Evolutionary conservation across 2,113 vertebrate species (phyloP).

Genomic region (Caloenas nicobarica): DNA sequence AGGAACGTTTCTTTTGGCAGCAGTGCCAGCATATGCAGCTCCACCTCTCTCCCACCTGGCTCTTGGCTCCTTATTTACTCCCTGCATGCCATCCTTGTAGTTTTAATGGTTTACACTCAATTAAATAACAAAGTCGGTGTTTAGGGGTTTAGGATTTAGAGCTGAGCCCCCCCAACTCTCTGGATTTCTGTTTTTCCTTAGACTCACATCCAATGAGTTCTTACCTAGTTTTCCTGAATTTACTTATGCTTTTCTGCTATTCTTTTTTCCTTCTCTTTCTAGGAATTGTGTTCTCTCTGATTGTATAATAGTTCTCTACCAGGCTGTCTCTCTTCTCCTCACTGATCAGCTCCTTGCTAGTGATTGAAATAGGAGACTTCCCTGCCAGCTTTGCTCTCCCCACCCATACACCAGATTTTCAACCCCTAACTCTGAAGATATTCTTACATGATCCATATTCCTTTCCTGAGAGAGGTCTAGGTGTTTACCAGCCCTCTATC

Average conservation of each 20-base stretch:
- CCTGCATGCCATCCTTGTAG: neutral
- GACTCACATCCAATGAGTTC: neutral
- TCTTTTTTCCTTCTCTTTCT: neutral
- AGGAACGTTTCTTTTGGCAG: neutral
- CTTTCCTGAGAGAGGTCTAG: neutral
- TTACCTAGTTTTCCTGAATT: neutral
- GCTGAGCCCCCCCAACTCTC: neutral
- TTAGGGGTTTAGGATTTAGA: too few relatives aligned
- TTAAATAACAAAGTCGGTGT: neutral
- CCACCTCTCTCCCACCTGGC: neutral
- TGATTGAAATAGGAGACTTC: neutral
- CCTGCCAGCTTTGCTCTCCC: neutral
- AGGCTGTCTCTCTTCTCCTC: neutral
- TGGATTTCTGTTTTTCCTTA: neutral
- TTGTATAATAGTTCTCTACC: neutral
- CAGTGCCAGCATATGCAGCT: neutral
- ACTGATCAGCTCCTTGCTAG: neutral
- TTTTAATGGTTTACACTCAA: neutral
- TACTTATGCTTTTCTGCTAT: neutral
- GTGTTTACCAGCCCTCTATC: neutral
- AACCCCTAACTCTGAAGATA: neutral
- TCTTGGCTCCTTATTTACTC: neutral
- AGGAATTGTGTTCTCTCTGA: neutral
- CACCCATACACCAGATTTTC: neutral
- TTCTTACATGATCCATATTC: neutral